Conservation (phyloP, 37 sponge, comb jelly and placozoan species). For the Mnemiopsis leidyi region DNA sequence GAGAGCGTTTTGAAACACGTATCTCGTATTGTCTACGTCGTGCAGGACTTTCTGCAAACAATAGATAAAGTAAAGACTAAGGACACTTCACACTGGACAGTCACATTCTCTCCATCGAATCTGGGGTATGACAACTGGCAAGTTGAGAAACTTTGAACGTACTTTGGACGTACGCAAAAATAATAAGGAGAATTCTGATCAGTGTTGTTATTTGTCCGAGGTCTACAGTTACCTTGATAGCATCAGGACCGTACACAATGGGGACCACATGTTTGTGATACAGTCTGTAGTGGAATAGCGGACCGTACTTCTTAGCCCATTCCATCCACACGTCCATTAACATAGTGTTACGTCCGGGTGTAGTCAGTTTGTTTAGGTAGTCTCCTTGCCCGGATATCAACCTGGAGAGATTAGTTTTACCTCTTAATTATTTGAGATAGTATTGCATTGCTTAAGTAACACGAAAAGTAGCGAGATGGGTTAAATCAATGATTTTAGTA, state of each 20-base stretch:
- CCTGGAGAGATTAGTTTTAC: not conserved
- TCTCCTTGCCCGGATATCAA: slow-evolving; percentile 10
- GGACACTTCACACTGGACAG: too few relatives aligned
- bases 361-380: not conserved
- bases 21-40: slow-evolving; percentile 20
- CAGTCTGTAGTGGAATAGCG: slow-evolving; percentile 19
- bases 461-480: too few relatives aligned
- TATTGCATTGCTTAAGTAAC: too few relatives aligned
- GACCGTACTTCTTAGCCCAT: slow-evolving; percentile 45
- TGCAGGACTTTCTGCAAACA: slow-evolving; percentile 25
- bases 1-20: slow-evolving; percentile 9
- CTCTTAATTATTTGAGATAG: too few relatives aligned
- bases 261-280: slow-evolving; percentile 42
- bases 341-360: not conserved
- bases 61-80: too few relatives aligned
- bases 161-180: too few relatives aligned
- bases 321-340: slow-evolving; percentile 55
- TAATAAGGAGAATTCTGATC: too few relatives aligned
- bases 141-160: too few relatives aligned
- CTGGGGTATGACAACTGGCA: too few relatives aligned
- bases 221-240: slow-evolving; percentile 25
- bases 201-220: too few relatives aligned
- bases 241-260: slow-evolving; percentile 6
- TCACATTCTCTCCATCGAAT: too few relatives aligned
- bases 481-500: too few relatives aligned